A percentile compares a stretch with the other conserved stretches of the same genome.
phyloP scores from a whole-genome alignment of 1,140 invertebrate genomes.

The Drosophila orena region DNA sequence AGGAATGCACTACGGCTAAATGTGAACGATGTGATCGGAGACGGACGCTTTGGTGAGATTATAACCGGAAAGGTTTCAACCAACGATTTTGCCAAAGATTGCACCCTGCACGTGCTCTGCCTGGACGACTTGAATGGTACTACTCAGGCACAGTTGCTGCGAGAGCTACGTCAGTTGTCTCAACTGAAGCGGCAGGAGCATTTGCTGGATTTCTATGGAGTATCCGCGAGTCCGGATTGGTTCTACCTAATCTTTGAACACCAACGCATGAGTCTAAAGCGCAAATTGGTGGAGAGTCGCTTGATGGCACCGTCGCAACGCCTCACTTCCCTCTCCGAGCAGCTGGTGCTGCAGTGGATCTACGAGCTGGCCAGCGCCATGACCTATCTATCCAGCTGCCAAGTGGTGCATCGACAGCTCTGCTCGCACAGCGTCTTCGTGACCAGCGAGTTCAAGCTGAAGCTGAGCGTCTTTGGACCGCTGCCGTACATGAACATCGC shows the following conservation, averaged over 20 bases:
- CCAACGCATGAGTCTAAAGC: constrained; percentile 89
- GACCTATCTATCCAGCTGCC: constrained; percentile 87
- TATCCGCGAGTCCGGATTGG: constrained; percentile 90
- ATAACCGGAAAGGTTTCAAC: constrained; percentile 87
- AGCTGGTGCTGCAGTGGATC: constrained; percentile 78
- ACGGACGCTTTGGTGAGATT: constrained; percentile 91
- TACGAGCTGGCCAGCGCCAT: constrained; percentile 88
- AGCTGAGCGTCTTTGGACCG: constrained; percentile 57
- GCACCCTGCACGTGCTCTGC: constrained; percentile 75
- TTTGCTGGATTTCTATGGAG: constrained; percentile 91
- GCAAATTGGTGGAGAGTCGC: constrained; percentile 80
- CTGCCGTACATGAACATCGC: constrained; percentile 78
- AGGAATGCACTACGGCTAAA: constrained; percentile 89
- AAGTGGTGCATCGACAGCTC: constrained; percentile 90
- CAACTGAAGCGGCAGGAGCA: constrained; percentile 89
- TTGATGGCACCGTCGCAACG: constrained; percentile 81
- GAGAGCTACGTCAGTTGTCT: constrained; percentile 90
- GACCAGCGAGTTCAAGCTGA: constrained; percentile 82
- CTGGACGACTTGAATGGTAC: constrained; percentile 87
- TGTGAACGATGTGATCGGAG: constrained; percentile 88
- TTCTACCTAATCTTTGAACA: constrained; percentile 90
- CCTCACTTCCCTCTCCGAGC: constrained; percentile 86
- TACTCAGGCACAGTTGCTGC: constrained; percentile 89
- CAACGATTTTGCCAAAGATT: constrained; percentile 47
- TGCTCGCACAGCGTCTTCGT: constrained; percentile 89